Percentiles rank a stretch among this genome's conserved stretches.
These are phyloP conservation scores for Drosophila varians DNA, from an alignment of 1,140 invertebrate genomes.

Conservation along the genomic window DNA sequence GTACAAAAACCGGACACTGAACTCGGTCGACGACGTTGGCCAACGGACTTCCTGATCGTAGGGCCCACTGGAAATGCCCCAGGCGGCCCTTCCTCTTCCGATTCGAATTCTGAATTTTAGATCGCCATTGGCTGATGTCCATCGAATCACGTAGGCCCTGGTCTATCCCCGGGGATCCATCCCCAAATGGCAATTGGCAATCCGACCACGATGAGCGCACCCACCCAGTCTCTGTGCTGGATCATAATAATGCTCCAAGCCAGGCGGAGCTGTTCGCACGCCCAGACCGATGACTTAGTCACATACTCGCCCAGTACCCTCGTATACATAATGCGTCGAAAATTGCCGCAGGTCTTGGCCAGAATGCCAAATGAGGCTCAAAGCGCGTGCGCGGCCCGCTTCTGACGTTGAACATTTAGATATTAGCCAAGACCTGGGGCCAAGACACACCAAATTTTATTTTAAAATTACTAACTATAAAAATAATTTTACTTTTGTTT, in stretches of 20 bases:
- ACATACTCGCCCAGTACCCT: slow-evolving; percentile 27
- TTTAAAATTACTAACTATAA: not conserved
- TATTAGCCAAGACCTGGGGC: not conserved
- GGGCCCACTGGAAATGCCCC: slow-evolving; percentile 21
- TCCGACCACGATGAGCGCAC: slow-evolving; percentile 39
- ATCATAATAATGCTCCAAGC: slow-evolving; percentile 55
- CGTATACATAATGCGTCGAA: slow-evolving; percentile 45
- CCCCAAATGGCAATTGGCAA: slow-evolving; percentile 23
- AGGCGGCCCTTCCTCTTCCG: slow-evolving; percentile 46
- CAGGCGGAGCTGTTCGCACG: slow-evolving; percentile 56
- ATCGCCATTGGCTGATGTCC: slow-evolving; percentile 29
- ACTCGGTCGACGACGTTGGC: slow-evolving; percentile 39
- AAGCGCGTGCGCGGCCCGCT: slow-evolving; percentile 59
- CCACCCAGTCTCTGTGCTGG: slow-evolving; percentile 6
- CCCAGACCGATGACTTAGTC: slow-evolving; percentile 42
- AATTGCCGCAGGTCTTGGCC: slow-evolving; percentile 22
- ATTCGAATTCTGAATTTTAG: not conserved
- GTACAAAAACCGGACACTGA: slow-evolving; percentile 76
- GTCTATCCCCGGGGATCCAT: slow-evolving; percentile 16
- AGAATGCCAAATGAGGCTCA: slow-evolving; percentile 53
- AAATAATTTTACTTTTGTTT: too few species aligned
- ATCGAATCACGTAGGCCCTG: slow-evolving; percentile 47
- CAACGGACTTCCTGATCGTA: slow-evolving; percentile 50
- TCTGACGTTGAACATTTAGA: slow-evolving; percentile 37
- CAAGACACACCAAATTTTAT: slow-evolving; percentile 20